Conservation (phyloP, 2,797 vertebrate species). For the Mastacembelus armatus region DNA sequence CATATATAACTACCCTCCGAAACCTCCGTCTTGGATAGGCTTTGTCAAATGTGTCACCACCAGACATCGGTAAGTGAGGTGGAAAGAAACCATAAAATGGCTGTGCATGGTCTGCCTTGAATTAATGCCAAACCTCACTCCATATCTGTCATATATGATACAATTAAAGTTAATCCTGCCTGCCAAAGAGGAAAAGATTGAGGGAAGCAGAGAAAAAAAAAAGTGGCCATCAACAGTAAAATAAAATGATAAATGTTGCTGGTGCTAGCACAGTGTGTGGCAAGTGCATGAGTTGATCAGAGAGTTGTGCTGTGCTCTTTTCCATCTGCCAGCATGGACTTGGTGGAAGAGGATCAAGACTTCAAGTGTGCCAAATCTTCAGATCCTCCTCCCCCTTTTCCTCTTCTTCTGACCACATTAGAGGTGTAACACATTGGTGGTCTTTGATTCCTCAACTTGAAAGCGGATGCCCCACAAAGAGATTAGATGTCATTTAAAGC, state of each 20-base stretch:
- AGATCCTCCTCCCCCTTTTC: slow-evolving; percentile 42
- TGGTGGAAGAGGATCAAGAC: slow-evolving; percentile 63
- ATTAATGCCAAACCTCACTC: slow-evolving; percentile 75
- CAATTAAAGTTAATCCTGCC: slow-evolving; percentile 78
- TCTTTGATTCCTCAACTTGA: slow-evolving; percentile 72
- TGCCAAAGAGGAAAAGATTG: slow-evolving; percentile 59
- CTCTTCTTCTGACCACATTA: slow-evolving; percentile 68
- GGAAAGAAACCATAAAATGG: slow-evolving; percentile 77
- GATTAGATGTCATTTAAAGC: slow-evolving; percentile 67
- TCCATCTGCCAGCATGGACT: slow-evolving; percentile 62
- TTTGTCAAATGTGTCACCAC: slow-evolving; percentile 75
- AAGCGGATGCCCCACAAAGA: slow-evolving; percentile 71
- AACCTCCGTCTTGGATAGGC: slow-evolving; percentile 57
- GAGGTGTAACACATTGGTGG: slow-evolving; percentile 74
- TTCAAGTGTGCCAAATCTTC: slow-evolving; percentile 61
- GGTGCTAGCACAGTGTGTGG: slow-evolving; percentile 75
- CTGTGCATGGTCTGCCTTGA: slow-evolving; percentile 74
- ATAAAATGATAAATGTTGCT: slow-evolving; percentile 65
- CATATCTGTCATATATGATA: slow-evolving; percentile 77
- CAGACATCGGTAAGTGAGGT: slow-evolving; percentile 75
- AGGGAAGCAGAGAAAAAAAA: slow-evolving; percentile 30
- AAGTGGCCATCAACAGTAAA: slow-evolving; percentile 64
- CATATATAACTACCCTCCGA: slow-evolving; percentile 6
- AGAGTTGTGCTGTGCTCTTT: slow-evolving; percentile 39
- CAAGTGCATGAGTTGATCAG: slow-evolving; percentile 71